Evolutionary conservation across 2,888 invertebrate genomes (phyloP).

Genomic region (Ectobius pallidus): DNA sequence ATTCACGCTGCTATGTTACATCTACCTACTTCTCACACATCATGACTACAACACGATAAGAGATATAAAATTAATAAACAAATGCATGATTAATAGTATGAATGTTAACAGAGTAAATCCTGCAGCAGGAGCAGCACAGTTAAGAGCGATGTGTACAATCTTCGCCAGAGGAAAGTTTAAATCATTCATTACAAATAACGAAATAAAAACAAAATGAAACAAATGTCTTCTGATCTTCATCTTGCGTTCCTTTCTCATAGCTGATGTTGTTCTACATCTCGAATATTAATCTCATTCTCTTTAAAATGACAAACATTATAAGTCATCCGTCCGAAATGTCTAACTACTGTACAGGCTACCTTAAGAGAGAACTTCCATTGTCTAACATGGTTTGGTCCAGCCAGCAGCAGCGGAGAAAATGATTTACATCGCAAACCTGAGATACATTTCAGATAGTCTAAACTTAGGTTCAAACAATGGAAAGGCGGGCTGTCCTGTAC

Average conservation of each 20-base stretch:
- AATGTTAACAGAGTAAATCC: not conserved
- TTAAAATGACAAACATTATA: constrained; percentile 34
- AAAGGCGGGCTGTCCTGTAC: not conserved
- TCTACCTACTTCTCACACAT: no score
- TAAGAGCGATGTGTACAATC: not conserved
- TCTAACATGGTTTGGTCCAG: constrained; percentile 5
- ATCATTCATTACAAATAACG: not conserved
- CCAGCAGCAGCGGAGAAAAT: constrained; percentile 15
- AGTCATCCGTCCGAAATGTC: constrained; percentile 33
- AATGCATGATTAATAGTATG: not conserved
- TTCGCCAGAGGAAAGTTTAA: not conserved
- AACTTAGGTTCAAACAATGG: constrained; percentile 21
- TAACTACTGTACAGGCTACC: constrained; percentile 27
- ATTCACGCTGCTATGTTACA: no score
- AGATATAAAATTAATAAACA: not conserved
- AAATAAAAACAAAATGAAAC: not conserved
- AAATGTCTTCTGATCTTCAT: not conserved
- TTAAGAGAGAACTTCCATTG: constrained; percentile 12
- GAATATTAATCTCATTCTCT: constrained; percentile 33
- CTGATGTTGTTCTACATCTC: constrained; percentile 20
- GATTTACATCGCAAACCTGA: constrained; percentile 17
- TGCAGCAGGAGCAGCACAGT: not conserved
- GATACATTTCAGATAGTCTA: constrained; percentile 15
- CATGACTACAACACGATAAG: not conserved
- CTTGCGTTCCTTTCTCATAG: not conserved